A percentile compares a stretch with the other conserved stretches of the same genome.
phyloP scores from a whole-genome alignment of 1,140 invertebrate species.

The Archivesica marissinica region DNA sequence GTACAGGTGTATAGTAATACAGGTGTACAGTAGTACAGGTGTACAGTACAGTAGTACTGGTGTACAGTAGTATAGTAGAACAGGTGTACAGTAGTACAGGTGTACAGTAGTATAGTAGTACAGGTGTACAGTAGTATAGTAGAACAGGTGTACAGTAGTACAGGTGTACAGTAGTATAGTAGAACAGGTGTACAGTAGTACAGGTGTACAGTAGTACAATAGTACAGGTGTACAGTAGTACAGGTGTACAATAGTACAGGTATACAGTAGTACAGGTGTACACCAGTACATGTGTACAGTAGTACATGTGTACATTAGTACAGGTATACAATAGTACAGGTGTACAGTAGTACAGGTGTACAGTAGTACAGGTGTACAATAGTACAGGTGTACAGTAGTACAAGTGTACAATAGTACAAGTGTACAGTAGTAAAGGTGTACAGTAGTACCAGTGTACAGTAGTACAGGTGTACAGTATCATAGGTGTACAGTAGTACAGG shows the following conservation, averaged over 20 bases:
- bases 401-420: neutral
- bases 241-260: neutral
- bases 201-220: conserved; percentile 24
- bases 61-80: conserved; percentile 29
- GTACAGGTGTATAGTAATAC: neutral
- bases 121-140: conserved; percentile 14
- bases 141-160: neutral
- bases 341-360: conserved; percentile 22
- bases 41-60: conserved; percentile 13
- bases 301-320: neutral
- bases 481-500: neutral
- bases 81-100: neutral
- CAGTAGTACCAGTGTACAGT: conserved; percentile 6
- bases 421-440: neutral
- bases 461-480: neutral
- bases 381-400: conserved; percentile 3
- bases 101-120: neutral
- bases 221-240: neutral
- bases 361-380: conserved; percentile 36
- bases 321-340: neutral
- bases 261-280: conserved; percentile 29
- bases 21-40: neutral
- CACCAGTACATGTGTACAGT: neutral
- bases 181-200: neutral
- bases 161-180: neutral